Conservation (phyloP, 1,140 invertebrate species). For the Pristionchus pacificus region DNA sequence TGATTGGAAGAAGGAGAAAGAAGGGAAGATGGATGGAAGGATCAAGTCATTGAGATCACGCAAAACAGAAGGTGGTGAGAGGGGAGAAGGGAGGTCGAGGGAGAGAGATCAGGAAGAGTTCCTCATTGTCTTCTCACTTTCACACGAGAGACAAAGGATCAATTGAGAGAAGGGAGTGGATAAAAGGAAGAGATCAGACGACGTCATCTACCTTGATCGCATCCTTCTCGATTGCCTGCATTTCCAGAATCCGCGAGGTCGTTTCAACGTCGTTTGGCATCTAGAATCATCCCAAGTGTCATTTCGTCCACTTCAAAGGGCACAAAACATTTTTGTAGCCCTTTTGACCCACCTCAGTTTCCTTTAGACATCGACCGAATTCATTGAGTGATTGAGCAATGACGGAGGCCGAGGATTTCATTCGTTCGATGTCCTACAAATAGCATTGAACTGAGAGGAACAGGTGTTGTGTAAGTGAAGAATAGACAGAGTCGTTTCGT, state of each 20-base stretch:
- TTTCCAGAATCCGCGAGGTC: conserved; percentile 68
- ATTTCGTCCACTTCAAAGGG: too few relatives aligned
- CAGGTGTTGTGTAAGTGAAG: too few relatives aligned
- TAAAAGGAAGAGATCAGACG: not conserved
- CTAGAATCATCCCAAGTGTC: conserved; percentile 69
- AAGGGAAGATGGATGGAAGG: too few relatives aligned
- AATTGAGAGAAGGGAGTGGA: not conserved
- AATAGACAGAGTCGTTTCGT: too few relatives aligned
- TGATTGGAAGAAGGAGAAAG: too few relatives aligned
- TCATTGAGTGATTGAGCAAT: conserved; percentile 77
- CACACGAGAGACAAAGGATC: not conserved
- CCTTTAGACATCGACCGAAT: conserved; percentile 70
- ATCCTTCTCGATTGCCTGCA: conserved; percentile 63
- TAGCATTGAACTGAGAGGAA: conserved; percentile 20
- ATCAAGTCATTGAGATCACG: too few relatives aligned
- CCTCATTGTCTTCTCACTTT: too few relatives aligned
- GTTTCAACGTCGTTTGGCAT: conserved; percentile 77
- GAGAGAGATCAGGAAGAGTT: too few relatives aligned
- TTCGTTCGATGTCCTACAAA: conserved; percentile 85
- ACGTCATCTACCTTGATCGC: conserved; percentile 57
- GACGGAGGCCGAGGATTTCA: conserved; percentile 80
- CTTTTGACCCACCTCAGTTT: too few relatives aligned
- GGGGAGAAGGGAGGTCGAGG: too few relatives aligned
- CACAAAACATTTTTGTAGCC: too few relatives aligned
- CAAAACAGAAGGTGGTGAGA: too few relatives aligned